These are phyloP conservation scores for Pseudanteris insignis DNA, from an alignment of 2,888 invertebrate species.

Conservation along the genomic window DNA sequence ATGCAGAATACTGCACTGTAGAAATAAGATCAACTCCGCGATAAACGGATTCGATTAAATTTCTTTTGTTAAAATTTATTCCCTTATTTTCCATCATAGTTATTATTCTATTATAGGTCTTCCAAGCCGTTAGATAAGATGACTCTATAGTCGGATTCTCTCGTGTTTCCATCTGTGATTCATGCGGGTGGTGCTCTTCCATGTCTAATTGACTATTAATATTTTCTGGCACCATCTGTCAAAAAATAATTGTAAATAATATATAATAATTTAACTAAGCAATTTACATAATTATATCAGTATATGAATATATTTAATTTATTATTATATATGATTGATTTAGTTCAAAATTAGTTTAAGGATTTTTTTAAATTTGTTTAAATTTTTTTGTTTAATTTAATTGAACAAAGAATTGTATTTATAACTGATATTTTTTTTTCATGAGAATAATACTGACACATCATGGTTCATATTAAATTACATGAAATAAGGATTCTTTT, in stretches of 20 bases:
- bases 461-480: conserved; percentile 48
- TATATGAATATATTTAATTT: too few species aligned
- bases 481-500: conserved; percentile 54
- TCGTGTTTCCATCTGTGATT: conserved; percentile 46
- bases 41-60: conserved; percentile 61
- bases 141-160: conserved; percentile 55
- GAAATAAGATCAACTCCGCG: conserved; percentile 61
- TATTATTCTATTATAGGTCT: conserved; percentile 58
- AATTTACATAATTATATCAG: too few species aligned
- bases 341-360: too few species aligned
- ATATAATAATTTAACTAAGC: too few species aligned
- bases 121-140: conserved; percentile 60
- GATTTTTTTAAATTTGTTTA: too few species aligned
- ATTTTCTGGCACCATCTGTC: conserved; percentile 60
- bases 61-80: conserved; percentile 55
- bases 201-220: neutral
- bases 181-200: conserved; percentile 36
- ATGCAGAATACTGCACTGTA: conserved; percentile 20
- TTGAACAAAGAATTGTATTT: conserved; percentile 52
- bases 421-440: conserved; percentile 49
- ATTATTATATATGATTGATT: too few species aligned
- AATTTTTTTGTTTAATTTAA: too few species aligned
- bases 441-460: conserved; percentile 60
- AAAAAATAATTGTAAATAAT: too few species aligned
- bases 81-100: conserved; percentile 56